A percentile compares a stretch with the other conserved stretches of the same genome.
phyloP scores from a whole-genome alignment of 1,140 invertebrate species.

The Drosophila sturtevanti region DNA sequence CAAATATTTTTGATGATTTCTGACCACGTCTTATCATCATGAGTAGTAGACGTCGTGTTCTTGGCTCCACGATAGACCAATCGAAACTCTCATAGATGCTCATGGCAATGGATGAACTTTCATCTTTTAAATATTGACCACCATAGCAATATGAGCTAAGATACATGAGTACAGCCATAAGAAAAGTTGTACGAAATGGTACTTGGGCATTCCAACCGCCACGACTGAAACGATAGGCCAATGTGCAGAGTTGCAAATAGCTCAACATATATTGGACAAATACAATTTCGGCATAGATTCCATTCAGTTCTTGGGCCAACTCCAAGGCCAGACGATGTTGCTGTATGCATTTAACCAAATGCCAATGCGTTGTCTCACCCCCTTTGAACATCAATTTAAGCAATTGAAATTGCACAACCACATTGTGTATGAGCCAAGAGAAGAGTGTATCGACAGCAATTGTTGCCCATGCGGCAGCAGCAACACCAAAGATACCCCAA shows the following conservation, averaged over 20 bases:
- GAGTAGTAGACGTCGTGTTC: conserved; percentile 21
- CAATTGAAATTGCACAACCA: conserved; percentile 49
- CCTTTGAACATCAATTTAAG: conserved; percentile 5
- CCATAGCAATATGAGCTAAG: conserved; percentile 50
- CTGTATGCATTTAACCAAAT: conserved; percentile 28
- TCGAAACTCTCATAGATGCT: conserved; percentile 31
- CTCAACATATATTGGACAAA: conserved; percentile 60
- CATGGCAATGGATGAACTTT: conserved; percentile 24
- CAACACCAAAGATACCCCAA: conserved; percentile 40
- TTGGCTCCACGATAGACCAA: conserved; percentile 29
- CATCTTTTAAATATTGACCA: conserved; percentile 48
- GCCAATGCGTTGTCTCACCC: not conserved
- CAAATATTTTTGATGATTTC: conserved; percentile 24
- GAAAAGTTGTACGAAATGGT: conserved; percentile 43
- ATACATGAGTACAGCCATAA: conserved; percentile 39
- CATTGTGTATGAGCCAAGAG: conserved; percentile 54
- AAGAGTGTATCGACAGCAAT: conserved; percentile 49
- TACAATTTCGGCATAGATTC: conserved; percentile 45
- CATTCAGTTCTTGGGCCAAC: conserved; percentile 35
- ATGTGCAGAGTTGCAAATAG: conserved; percentile 53
- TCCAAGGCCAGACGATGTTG: conserved; percentile 42
- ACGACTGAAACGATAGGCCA: conserved; percentile 47
- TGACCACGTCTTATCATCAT: conserved; percentile 55
- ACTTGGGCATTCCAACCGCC: conserved; percentile 40
- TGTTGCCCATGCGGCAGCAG: conserved; percentile 25